These are phyloP conservation scores for Sinotaia quadrata DNA, from an alignment of 2,888 invertebrate genomes.

Conservation along the genomic window DNA sequence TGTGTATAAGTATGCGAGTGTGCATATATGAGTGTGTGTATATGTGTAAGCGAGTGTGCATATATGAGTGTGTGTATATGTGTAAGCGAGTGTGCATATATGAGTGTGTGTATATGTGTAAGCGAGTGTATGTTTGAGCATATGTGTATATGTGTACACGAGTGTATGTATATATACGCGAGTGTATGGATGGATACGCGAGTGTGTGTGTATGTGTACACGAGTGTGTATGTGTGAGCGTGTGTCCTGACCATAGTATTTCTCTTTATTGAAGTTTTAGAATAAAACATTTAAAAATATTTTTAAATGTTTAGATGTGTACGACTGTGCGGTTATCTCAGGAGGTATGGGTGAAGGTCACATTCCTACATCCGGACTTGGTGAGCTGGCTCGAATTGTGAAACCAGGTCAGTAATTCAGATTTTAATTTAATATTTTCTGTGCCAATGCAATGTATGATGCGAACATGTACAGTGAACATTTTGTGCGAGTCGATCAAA, in stretches of 20 bases:
- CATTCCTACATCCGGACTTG: conserved; percentile 53
- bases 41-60: neutral
- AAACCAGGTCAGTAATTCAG: conserved; percentile 54
- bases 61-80: conserved; percentile 4
- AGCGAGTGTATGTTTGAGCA: neutral
- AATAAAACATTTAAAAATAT: too few species aligned
- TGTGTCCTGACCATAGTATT: too few species aligned
- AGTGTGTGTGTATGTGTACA: conserved; percentile 2
- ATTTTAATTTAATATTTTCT: neutral
- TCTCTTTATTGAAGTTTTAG: too few species aligned
- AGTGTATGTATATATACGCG: neutral
- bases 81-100: conserved; percentile 2
- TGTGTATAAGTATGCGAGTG: conserved; percentile 8
- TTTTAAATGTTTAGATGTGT: conserved; percentile 48
- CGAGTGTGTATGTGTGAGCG: conserved; percentile 12
- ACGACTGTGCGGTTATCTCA: conserved; percentile 51
- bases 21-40: neutral
- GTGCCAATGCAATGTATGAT: neutral
- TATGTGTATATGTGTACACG: neutral
- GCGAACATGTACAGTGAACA: too few species aligned
- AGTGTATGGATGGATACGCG: neutral
- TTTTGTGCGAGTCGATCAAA: too few species aligned
- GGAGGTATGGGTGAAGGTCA: conserved; percentile 63
- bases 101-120: neutral
- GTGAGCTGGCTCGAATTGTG: conserved; percentile 52